Evolutionary conservation across 2,888 invertebrate genomes (phyloP).

Genomic region (Macrostomum cliftonense): DNA sequence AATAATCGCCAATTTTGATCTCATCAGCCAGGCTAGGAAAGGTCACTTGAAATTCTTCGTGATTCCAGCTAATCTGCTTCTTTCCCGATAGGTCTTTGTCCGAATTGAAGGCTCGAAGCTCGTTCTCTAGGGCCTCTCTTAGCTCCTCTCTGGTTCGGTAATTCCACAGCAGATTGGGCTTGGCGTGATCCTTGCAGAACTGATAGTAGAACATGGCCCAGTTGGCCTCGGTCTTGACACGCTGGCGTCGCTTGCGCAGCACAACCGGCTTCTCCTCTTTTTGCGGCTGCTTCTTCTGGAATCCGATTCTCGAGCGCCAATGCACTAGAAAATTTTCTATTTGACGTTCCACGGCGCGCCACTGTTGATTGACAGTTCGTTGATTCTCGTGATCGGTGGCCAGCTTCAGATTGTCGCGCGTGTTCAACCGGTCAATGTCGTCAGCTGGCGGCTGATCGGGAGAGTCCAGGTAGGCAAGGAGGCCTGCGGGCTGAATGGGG

Average conservation of each 20-base stretch:
- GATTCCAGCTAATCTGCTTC: slow-evolving; percentile 77
- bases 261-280: slow-evolving; percentile 55
- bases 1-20: slow-evolving; percentile 56
- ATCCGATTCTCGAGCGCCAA: slow-evolving; percentile 39
- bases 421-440: slow-evolving; percentile 40
- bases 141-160: slow-evolving; percentile 82
- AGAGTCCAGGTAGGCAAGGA: slow-evolving; percentile 70
- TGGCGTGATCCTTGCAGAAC: slow-evolving; percentile 75
- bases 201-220: slow-evolving; percentile 85
- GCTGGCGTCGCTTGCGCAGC: slow-evolving; percentile 65
- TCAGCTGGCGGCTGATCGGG: slow-evolving; percentile 57
- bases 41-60: slow-evolving; percentile 73
- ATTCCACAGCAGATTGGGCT: slow-evolving; percentile 96
- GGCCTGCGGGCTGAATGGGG: slow-evolving; percentile 60
- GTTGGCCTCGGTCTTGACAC: slow-evolving; percentile 66
- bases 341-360: slow-evolving; percentile 19
- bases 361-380: neutral
- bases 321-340: slow-evolving; percentile 39
- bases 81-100: slow-evolving; percentile 58
- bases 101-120: slow-evolving; percentile 66
- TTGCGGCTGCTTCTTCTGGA: slow-evolving; percentile 25
- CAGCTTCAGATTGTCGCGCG: slow-evolving; percentile 76
- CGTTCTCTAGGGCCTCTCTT: slow-evolving; percentile 71
- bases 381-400: slow-evolving; percentile 40
- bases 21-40: slow-evolving; percentile 64